These are phyloP conservation scores for Eupristina koningsbergeri DNA, from an alignment of 1,140 invertebrate species.

Conservation along the genomic window DNA sequence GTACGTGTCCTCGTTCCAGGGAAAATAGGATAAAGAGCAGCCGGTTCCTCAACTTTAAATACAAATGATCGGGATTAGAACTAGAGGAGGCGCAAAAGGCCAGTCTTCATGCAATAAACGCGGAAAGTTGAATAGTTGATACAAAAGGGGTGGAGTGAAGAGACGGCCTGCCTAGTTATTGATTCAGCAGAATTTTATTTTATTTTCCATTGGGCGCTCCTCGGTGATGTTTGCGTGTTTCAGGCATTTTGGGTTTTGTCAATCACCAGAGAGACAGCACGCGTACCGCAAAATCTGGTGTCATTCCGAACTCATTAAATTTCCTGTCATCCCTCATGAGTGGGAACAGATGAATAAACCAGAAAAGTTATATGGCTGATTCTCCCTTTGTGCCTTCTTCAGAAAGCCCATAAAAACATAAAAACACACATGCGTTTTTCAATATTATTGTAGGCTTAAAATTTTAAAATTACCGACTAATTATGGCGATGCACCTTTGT, in stretches of 20 bases:
- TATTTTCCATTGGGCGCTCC: background rate
- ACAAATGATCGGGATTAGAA: background rate
- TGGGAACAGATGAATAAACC: constrained; percentile 16
- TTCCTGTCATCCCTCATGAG: constrained; percentile 31
- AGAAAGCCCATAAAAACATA: background rate
- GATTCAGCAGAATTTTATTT: constrained; percentile 1
- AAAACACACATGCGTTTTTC: background rate
- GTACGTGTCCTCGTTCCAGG: background rate
- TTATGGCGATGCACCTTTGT: background rate
- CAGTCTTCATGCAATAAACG: too few species aligned
- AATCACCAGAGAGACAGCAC: background rate
- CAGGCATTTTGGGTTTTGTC: background rate
- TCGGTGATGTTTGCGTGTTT: background rate
- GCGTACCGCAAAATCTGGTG: constrained; percentile 3
- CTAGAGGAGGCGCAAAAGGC: too few species aligned
- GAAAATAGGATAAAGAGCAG: constrained; percentile 37
- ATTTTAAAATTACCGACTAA: background rate
- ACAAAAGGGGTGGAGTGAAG: background rate
- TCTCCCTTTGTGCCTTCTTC: constrained; percentile 30
- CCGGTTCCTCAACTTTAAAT: background rate
- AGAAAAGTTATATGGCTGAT: background rate
- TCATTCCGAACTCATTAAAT: constrained; percentile 39
- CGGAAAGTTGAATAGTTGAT: background rate
- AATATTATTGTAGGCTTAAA: background rate
- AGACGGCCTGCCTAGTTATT: background rate